These are phyloP conservation scores for Sebastes diaconus DNA, from an alignment of 2,797 vertebrate genomes.

Conservation along the genomic window DNA sequence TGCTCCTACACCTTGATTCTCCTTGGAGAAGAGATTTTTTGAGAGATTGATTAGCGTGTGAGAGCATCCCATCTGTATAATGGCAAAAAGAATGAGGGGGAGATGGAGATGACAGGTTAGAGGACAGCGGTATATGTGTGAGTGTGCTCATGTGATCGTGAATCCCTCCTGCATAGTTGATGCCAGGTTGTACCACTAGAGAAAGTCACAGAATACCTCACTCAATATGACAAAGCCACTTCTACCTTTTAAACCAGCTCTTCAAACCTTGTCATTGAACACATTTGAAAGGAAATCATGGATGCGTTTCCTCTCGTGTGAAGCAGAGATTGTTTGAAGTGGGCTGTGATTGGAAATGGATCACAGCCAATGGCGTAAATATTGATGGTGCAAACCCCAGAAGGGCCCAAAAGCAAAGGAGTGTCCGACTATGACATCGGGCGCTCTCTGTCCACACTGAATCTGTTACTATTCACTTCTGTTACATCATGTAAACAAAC, in stretches of 20 bases:
- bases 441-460: background rate
- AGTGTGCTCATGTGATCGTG: background rate
- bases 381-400: background rate
- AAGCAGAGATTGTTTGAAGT: background rate
- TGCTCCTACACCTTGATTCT: constrained; percentile 38
- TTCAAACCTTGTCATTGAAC: background rate
- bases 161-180: background rate
- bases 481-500: background rate
- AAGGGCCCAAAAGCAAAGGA: background rate
- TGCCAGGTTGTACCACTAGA: background rate
- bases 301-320: background rate
- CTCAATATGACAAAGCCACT: background rate
- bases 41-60: constrained; percentile 20
- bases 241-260: background rate
- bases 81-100: background rate
- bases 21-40: constrained; percentile 23
- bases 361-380: background rate
- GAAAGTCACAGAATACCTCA: background rate
- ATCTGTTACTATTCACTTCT: background rate
- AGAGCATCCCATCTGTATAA: background rate
- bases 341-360: background rate
- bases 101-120: background rate
- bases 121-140: background rate
- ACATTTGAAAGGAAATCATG: background rate
- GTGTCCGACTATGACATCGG: background rate